phyloP scores from a whole-genome alignment of 2,888 invertebrate species.

The Plagodis dolabraria region DNA sequence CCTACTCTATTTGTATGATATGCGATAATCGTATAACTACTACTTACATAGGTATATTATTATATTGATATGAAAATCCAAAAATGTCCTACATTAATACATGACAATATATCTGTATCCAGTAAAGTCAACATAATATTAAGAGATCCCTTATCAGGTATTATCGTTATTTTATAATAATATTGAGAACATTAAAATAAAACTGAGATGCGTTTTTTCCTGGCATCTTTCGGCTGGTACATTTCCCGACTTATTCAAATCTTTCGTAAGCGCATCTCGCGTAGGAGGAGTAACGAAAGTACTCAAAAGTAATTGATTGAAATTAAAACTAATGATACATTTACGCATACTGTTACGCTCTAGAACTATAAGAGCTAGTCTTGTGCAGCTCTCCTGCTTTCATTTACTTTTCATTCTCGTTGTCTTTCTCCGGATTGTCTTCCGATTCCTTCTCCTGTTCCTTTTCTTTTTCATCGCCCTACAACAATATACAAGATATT shows the following conservation, averaged over 20 bases:
- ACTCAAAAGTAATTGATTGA: slow-evolving; percentile 35
- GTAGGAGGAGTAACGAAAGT: slow-evolving; percentile 31
- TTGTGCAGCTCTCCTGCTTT: slow-evolving; percentile 25
- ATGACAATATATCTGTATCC: slow-evolving; percentile 20
- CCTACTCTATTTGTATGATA: slow-evolving; percentile 19
- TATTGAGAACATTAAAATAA: neutral
- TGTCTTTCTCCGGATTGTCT: slow-evolving; percentile 87
- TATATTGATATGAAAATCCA: slow-evolving; percentile 37
- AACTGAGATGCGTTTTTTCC: neutral
- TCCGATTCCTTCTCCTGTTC: slow-evolving; percentile 86
- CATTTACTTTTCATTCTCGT: slow-evolving; percentile 61
- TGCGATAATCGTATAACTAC: slow-evolving; percentile 28
- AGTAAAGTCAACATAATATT: slow-evolving; percentile 14
- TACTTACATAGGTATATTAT: slow-evolving; percentile 18
- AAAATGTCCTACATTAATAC: slow-evolving; percentile 35
- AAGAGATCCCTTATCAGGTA: slow-evolving; percentile 3
- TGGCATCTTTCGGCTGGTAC: neutral
- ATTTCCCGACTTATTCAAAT: neutral
- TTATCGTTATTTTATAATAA: neutral
- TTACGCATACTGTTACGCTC: too few species aligned
- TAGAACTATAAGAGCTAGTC: too few species aligned
- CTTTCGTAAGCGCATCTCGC: slow-evolving; percentile 45
- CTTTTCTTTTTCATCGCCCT: slow-evolving; percentile 92
- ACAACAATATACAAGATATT: slow-evolving; percentile 49
- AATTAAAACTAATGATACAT: too few species aligned